Base-by-base conservation (phyloP, 2,113 vertebrate species). In the Taurulus bubalis region DNA sequence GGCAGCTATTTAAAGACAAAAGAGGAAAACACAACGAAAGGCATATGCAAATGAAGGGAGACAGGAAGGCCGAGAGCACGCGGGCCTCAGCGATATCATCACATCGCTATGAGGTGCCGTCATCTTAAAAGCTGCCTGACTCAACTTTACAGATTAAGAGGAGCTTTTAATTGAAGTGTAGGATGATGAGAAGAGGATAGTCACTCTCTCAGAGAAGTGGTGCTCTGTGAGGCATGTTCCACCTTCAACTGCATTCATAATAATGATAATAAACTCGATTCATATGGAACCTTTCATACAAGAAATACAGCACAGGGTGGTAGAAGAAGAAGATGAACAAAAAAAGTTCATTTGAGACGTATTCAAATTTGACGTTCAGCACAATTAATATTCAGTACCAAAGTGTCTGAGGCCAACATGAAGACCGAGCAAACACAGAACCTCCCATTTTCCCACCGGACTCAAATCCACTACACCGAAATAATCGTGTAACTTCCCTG, bases 1-100 rank as follows among this genome's bases (percentile, higher is more conserved):
- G 15, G 70, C 70, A 70, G 80, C 58, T 22, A 63, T 82, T 80
- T 88, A 56, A 89, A 58, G 90, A 26, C 8, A 51, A 53, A 74
- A 59, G 40, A 75, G 80, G 64, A 80, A 84, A 82, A 78, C 77
- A 4, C 60, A 78, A 87, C 40, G 34, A 87, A 51, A 81, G 71
- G 49, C 62, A 56, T 56, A 86, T 85, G 86, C 77, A 89, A 90
- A 93, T 90, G 63, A 82, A 45, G 77, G 3, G 22, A 72, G 75
- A 59, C 66, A 47, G 84, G 64, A 78, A 76, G 51, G 63, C n/a
- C 1, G 26, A 63, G 77, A 79, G 84, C 65, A 30, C 1, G 24
- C 66, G 36, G 34, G 34, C 64, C 55, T 63, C 75, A 63, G 9
- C 58, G 11, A 47, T 28, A 59, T 79, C 80, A 34, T 32, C 26